phyloP scores from a whole-genome alignment of 2,113 vertebrate species.

The Platycercus adscitus region DNA sequence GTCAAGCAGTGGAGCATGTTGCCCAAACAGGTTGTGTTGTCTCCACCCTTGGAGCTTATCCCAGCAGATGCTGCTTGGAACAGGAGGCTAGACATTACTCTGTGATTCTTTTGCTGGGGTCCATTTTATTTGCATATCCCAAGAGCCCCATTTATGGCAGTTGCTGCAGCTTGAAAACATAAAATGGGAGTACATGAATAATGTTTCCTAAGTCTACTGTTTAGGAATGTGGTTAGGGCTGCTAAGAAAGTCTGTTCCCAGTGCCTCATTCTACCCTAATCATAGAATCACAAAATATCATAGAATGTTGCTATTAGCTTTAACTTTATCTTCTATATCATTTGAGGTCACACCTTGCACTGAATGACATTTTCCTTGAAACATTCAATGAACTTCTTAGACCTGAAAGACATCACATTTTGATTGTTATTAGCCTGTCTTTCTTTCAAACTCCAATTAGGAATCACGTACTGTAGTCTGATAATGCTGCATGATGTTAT shows the following conservation, averaged over 20 bases:
- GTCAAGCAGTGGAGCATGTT: not conserved
- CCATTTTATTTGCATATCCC: not conserved
- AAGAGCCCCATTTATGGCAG: not conserved
- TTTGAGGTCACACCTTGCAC: not conserved
- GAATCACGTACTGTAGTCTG: not conserved
- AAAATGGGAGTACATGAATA: not conserved
- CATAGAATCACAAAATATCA: not conserved
- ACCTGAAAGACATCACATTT: not conserved
- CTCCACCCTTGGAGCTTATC: not conserved
- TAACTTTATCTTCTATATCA: not conserved
- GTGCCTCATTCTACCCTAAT: not conserved
- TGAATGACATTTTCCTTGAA: not conserved
- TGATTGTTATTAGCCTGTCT: not conserved
- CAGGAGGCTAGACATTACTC: not conserved
- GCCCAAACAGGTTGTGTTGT: not conserved
- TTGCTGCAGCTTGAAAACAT: not conserved
- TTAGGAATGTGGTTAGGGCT: not conserved
- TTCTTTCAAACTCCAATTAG: not conserved
- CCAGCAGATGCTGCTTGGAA: not conserved
- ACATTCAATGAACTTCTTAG: not conserved
- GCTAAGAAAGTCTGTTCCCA: not conserved
- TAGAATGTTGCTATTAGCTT: not conserved
- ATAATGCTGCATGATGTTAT: not conserved
- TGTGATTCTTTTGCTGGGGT: not conserved
- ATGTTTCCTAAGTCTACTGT: not conserved